Evolutionary conservation across 2,113 vertebrate genomes (phyloP).

Genomic region (Ranitomeya imitator): DNA sequence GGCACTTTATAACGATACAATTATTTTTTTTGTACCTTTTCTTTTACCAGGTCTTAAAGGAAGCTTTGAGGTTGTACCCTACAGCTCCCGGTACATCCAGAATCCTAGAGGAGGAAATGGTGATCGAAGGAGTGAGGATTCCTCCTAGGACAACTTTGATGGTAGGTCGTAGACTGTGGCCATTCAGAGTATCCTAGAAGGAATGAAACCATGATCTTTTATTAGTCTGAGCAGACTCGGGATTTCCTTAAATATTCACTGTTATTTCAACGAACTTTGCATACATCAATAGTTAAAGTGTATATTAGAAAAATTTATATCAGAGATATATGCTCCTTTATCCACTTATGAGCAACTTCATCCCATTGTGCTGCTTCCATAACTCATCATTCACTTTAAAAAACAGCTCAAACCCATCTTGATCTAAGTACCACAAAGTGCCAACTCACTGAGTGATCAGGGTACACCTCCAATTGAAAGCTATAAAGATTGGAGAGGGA

Average conservation of each 20-base stretch:
- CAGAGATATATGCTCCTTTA: too few relatives aligned
- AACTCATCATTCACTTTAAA: too few relatives aligned
- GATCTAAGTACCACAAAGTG: too few relatives aligned
- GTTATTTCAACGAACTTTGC: too few relatives aligned
- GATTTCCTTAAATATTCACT: neutral
- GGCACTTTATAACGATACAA: neutral
- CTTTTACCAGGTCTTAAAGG: constrained; percentile 83
- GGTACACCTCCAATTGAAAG: too few relatives aligned
- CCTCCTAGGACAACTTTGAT: constrained; percentile 68
- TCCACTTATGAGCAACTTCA: too few relatives aligned
- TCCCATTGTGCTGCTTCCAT: too few relatives aligned
- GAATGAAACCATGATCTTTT: neutral
- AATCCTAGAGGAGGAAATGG: constrained; percentile 69
- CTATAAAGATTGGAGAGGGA: too few relatives aligned
- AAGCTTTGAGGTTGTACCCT: constrained; percentile 84
- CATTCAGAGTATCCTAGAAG: neutral
- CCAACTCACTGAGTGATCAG: too few relatives aligned
- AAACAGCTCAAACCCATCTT: too few relatives aligned
- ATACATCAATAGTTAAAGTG: too few relatives aligned
- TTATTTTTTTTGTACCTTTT: neutral
- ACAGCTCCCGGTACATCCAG: constrained; percentile 76
- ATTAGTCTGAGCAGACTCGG: neutral
- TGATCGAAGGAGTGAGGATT: constrained; percentile 75
- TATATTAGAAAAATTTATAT: too few relatives aligned
- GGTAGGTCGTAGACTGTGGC: constrained; percentile 62